Evolutionary conservation across 1,140 invertebrate genomes (phyloP).

Genomic region (Teleogryllus occipitalis): DNA sequence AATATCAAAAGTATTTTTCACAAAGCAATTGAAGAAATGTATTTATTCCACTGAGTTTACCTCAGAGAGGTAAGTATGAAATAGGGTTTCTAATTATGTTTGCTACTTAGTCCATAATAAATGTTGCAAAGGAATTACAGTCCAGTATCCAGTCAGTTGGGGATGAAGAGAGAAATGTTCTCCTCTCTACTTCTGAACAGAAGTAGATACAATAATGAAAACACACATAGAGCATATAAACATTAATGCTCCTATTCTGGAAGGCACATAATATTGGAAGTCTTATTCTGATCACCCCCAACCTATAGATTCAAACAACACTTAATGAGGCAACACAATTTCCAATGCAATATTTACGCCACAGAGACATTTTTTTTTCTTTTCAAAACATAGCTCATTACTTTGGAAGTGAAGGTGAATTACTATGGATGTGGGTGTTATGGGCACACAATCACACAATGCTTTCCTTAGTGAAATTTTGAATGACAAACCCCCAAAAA

Average conservation of each 20-base stretch:
- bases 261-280: slow-evolving; percentile 4
- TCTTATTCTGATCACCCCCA: background rate
- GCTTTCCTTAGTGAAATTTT: background rate
- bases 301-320: background rate
- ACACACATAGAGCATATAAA: background rate
- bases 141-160: background rate
- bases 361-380: background rate
- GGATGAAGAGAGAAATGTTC: background rate
- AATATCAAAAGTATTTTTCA: no score
- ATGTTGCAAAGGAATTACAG: background rate
- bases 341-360: background rate
- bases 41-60: background rate
- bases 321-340: background rate
- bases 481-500: background rate
- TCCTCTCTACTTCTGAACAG: background rate
- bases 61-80: background rate
- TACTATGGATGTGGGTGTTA: background rate
- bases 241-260: background rate
- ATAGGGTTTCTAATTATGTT: background rate
- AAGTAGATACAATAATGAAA: background rate
- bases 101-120: background rate
- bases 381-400: background rate
- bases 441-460: background rate
- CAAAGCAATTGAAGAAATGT: background rate
- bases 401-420: background rate